Conservation (phyloP, 2,113 vertebrate genomes). For the Oreochromis aureus region DNA sequence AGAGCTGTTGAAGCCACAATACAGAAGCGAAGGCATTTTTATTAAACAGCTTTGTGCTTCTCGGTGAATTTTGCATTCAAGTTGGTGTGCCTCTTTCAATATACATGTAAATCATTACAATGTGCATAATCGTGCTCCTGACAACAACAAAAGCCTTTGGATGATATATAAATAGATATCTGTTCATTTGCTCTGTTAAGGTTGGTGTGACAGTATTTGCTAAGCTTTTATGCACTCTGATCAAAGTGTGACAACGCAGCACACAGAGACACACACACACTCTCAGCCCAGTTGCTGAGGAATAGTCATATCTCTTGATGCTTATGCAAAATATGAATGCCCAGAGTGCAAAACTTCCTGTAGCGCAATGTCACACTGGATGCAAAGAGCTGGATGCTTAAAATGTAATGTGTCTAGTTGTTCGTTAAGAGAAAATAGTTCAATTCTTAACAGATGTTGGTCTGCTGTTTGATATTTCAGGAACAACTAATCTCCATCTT, state of each 20-base stretch:
- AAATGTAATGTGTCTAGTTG: neutral
- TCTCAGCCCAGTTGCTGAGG: neutral
- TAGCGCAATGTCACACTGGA: neutral
- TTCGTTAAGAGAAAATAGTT: constrained; percentile 8
- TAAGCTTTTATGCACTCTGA: neutral
- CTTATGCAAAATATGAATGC: neutral
- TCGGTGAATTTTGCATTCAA: neutral
- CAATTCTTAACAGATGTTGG: constrained; percentile 38
- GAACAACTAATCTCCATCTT: neutral
- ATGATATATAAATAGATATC: neutral
- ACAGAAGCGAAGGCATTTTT: constrained; percentile 24
- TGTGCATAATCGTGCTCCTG: neutral
- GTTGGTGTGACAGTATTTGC: neutral
- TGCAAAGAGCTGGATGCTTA: neutral
- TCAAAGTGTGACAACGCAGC: neutral
- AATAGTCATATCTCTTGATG: neutral
- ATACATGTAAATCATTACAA: constrained; percentile 27
- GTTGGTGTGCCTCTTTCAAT: neutral
- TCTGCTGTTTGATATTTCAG: neutral
- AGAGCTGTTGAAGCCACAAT: neutral
- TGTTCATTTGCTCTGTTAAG: constrained; percentile 9
- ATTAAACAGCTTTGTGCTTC: neutral
- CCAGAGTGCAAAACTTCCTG: constrained; percentile 5
- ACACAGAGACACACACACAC: neutral
- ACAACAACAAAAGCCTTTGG: neutral